Percentiles rank a stretch among this genome's conserved stretches.
Evolutionary conservation across 2,888 invertebrate genomes (phyloP).

Genomic region (Galerucella calmariensis): DNA sequence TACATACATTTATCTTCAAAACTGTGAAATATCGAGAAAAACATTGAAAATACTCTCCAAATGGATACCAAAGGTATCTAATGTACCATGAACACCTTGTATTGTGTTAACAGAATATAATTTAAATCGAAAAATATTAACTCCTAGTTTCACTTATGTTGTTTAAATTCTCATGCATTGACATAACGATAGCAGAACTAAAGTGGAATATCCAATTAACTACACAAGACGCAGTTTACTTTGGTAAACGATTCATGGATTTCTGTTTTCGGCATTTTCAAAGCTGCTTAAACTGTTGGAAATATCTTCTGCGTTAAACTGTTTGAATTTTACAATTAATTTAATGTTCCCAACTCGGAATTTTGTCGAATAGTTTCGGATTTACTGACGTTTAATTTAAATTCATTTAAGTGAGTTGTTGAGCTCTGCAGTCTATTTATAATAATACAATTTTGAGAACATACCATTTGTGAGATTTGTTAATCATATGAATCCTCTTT

Average conservation of each 20-base stretch:
- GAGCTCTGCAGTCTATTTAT: background rate
- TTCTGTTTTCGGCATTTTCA: slow-evolving; percentile 28
- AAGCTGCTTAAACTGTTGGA: slow-evolving; percentile 20
- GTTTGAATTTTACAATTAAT: slow-evolving; percentile 1
- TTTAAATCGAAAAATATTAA: background rate
- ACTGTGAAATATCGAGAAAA: too few relatives aligned
- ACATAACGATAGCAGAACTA: background rate
- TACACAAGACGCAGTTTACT: background rate
- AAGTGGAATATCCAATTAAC: slow-evolving; percentile 6
- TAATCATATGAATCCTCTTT: background rate
- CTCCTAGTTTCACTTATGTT: background rate
- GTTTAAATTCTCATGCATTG: background rate
- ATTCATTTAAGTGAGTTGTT: background rate
- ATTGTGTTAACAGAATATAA: background rate
- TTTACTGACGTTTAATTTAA: background rate
- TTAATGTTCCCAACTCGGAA: background rate
- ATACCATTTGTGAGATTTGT: background rate
- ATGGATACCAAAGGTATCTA: too few relatives aligned
- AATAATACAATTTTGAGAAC: background rate
- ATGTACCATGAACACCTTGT: too few relatives aligned
- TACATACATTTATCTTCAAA: too few relatives aligned
- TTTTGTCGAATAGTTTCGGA: slow-evolving; percentile 8
- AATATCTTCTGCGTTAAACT: slow-evolving; percentile 18
- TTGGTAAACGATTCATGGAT: background rate
- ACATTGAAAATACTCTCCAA: too few relatives aligned